Evolutionary conservation across 2,797 vertebrate genomes (phyloP), one percentile per base, ranked within the genome.

Genomic region (Todus mexicanus): DNA sequence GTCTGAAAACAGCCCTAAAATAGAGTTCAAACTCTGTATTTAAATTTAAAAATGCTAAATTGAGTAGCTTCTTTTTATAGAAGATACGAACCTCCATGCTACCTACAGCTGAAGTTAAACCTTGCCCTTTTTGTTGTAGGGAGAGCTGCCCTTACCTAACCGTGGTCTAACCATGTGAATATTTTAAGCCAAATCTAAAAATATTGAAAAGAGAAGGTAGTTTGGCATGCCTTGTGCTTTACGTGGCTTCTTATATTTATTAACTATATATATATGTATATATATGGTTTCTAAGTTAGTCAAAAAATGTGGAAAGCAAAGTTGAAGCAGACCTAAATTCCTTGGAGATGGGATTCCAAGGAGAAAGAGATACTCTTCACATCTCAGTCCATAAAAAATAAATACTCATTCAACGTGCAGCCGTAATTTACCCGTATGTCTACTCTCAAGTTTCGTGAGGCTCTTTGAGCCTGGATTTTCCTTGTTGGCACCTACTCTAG

Each of bases 161-260:
- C 1, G 0, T 92, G 84, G 87, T 89, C 87, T 92, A 89, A 81
- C 84, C 82, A 70, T 91, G 51, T 75, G 84, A 77, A 65, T 89
- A 78, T 80, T 78, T 85, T 89, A 85, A 92, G 59, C 66, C 79
- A 89, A 87, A 91, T 65, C 89, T 95, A 93, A 95, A 96, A 95
- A 94, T 94, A 94, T 2, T 70, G 70, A 40, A 60, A 77, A 79
- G 53, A 76, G 81, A 89, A 83, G 54, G 54, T 87, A 75, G 50
- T 54, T 92, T 87, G 79, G 79, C 65, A 78, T 50, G 63, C n/a
- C 43, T 81, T 61, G 23, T 19, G 50, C 50, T 90, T 87, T 89
- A 66, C 10, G 2, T 89, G 89, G 84, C 84, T 95, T 85, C n/a
- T 75, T 78, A n/a, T 92, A 48, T 92, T 94, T 95, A 90, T 93